Conservation (phyloP, 1,140 invertebrate genomes). For the Drosophila jambulina region DNA sequence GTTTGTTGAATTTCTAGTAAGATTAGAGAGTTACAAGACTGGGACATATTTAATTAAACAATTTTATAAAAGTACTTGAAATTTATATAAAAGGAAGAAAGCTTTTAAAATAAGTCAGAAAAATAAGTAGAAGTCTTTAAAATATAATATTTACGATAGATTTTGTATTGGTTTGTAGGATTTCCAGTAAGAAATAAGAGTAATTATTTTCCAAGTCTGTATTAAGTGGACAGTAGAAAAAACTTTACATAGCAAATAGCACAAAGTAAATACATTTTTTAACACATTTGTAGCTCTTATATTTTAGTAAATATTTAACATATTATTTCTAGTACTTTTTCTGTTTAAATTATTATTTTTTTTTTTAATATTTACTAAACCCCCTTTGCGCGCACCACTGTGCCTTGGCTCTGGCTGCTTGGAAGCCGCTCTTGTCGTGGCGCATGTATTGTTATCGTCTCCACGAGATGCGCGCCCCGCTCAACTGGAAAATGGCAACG, state of each 20-base stretch:
- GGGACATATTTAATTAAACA: too few relatives aligned
- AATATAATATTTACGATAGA: too few relatives aligned
- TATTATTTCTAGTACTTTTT: background rate
- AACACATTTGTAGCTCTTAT: background rate
- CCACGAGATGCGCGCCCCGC: conserved; percentile 49
- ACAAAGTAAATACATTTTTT: background rate
- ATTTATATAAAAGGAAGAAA: too few relatives aligned
- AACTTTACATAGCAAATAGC: background rate
- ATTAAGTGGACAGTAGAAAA: background rate
- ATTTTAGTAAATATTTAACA: background rate
- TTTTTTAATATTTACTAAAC: background rate
- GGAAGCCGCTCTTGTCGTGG: conserved; percentile 54
- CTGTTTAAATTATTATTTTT: fast-evolving
- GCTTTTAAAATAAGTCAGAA: too few relatives aligned
- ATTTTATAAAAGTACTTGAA: too few relatives aligned
- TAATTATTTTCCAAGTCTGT: background rate
- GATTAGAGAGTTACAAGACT: too few relatives aligned
- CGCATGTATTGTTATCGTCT: conserved; percentile 76
- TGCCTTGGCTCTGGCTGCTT: conserved; percentile 11
- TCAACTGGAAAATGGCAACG: conserved; percentile 30
- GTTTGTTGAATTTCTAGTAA: too few relatives aligned
- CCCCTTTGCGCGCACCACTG: background rate
- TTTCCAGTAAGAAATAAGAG: background rate
- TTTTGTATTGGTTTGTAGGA: background rate
- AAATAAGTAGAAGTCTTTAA: too few relatives aligned